Conservation (phyloP, 2,113 vertebrate genomes). For the Peromyscus maniculatus region DNA sequence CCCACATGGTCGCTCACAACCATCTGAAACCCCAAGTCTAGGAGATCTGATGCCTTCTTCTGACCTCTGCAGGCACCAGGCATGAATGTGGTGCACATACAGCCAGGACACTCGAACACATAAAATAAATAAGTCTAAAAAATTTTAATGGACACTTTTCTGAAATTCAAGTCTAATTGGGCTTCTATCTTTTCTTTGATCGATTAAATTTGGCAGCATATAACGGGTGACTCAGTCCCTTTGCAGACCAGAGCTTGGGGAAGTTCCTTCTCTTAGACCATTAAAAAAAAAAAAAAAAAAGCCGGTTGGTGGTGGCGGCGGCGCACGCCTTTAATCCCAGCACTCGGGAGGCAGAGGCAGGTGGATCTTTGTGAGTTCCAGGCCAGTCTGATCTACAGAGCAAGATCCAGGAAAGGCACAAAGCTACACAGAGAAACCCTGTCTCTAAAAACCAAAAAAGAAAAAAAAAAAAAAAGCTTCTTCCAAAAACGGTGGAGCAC, state of each 20-base stretch:
- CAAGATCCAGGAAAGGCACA: no score
- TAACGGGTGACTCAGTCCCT: neutral
- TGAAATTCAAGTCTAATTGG: conserved; percentile 1
- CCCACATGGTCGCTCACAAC: neutral
- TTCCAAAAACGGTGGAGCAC: neutral
- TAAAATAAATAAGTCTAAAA: neutral
- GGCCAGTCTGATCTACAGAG: neutral
- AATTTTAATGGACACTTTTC: neutral
- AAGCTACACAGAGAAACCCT: no score
- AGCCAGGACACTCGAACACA: neutral
- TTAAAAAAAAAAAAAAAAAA: neutral
- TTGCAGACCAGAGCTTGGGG: neutral
- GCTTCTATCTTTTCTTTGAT: conserved; percentile 14
- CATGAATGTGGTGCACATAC: neutral
- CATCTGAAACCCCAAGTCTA: neutral
- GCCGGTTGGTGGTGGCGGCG: no score
- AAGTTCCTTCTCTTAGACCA: conserved; percentile 12
- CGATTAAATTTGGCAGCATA: neutral
- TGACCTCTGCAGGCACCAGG: neutral
- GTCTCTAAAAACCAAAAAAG: no score
- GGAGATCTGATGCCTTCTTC: neutral
- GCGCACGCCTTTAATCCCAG: no score
- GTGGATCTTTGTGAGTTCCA: no score
- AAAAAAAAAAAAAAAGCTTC: neutral
- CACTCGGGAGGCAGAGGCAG: neutral